Conservation (phyloP, 2,888 invertebrate genomes). For the Orthosia gracilis region DNA sequence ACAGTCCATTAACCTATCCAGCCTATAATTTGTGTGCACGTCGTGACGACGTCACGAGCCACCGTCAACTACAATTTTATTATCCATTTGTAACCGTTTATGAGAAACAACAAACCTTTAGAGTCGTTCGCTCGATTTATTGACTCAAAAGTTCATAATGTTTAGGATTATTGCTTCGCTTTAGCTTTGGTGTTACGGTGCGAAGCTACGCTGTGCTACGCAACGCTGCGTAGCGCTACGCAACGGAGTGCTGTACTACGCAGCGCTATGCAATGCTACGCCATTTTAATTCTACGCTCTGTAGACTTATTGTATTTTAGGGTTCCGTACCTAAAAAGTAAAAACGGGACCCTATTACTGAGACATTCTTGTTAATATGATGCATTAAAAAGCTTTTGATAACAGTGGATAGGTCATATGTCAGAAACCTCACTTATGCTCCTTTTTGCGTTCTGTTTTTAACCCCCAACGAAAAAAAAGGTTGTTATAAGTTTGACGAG, state of each 20-base stretch:
- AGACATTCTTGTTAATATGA: no score
- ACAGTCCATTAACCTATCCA: constrained; percentile 59
- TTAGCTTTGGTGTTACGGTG: constrained; percentile 12
- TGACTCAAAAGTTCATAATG: constrained; percentile 81
- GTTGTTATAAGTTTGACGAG: no score
- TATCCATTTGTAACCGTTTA: constrained; percentile 82
- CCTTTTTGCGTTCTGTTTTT: no score
- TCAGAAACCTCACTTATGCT: no score
- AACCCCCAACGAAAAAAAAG: no score
- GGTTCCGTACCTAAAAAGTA: no score
- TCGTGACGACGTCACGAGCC: constrained; percentile 49
- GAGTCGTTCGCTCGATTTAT: constrained; percentile 78
- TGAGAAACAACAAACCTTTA: constrained; percentile 76
- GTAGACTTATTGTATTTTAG: not conserved
- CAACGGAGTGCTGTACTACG: not conserved
- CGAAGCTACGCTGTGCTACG: not conserved
- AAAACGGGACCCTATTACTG: no score
- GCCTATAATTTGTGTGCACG: constrained; percentile 69
- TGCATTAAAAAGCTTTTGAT: no score
- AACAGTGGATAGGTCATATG: no score
- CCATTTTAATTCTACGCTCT: no score
- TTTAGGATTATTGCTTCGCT: constrained; percentile 65
- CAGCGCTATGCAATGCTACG: not conserved
- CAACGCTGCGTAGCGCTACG: not conserved
- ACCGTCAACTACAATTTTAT: constrained; percentile 73